Evolutionary conservation across 2,797 vertebrate genomes (phyloP).

Genomic region (Melanotaenia trifasciata): DNA sequence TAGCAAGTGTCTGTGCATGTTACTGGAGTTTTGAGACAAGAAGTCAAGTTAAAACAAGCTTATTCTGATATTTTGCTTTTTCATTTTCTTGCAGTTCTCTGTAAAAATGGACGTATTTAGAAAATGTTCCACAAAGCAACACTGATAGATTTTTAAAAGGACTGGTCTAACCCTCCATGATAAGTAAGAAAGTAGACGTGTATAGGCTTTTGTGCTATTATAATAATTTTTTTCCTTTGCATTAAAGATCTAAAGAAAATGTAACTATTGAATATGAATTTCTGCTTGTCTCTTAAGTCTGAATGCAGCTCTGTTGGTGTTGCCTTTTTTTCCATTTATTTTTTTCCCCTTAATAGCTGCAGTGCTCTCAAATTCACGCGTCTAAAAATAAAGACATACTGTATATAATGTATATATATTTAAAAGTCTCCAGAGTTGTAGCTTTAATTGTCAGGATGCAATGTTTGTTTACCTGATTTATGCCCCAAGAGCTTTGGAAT

Average conservation of each 20-base stretch:
- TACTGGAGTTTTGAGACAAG: neutral
- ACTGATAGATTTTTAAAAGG: neutral
- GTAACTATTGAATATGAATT: neutral
- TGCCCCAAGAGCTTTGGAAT: neutral
- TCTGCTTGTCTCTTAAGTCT: too few relatives aligned
- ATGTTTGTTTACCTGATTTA: neutral
- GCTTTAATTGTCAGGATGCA: neutral
- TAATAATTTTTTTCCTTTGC: neutral
- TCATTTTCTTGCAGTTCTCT: neutral
- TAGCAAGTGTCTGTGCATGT: neutral
- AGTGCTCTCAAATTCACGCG: too few relatives aligned
- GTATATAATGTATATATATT: neutral
- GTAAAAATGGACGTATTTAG: neutral
- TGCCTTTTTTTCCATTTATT: neutral
- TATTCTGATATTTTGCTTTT: neutral
- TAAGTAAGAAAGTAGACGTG: neutral
- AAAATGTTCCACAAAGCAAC: too few relatives aligned
- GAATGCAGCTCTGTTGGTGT: neutral
- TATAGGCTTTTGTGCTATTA: neutral
- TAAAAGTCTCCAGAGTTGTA: neutral
- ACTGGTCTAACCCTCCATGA: neutral
- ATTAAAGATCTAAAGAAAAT: slow-evolving; percentile 9
- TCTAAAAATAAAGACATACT: too few relatives aligned
- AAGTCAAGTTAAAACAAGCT: neutral
- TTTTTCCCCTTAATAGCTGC: too few relatives aligned